phyloP scores from a whole-genome alignment of 2,888 invertebrate species.

The Eucera pruinosa region DNA sequence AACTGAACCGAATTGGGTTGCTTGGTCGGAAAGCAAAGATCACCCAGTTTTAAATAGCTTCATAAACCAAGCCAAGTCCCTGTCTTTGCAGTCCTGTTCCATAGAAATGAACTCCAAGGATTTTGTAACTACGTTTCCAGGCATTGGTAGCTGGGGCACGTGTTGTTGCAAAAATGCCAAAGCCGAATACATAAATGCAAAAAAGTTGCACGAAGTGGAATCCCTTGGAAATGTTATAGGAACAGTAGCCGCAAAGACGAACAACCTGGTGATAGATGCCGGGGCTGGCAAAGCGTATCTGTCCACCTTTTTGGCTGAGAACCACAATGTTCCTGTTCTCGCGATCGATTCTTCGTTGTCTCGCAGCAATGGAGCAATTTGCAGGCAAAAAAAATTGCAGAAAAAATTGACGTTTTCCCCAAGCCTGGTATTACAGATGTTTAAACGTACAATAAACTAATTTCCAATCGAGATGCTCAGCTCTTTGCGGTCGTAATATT shows the following conservation, averaged over 20 bases:
- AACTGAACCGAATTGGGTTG: conserved; percentile 8
- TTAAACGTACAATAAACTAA: conserved; percentile 1
- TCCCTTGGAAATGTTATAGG: conserved; percentile 72
- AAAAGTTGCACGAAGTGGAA: conserved; percentile 91
- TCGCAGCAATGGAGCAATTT: conserved; percentile 89
- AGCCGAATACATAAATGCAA: conserved; percentile 89
- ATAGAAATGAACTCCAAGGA: conserved; percentile 63
- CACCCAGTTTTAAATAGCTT: conserved; percentile 61
- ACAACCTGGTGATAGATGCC: conserved; percentile 87
- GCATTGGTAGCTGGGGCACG: not conserved
- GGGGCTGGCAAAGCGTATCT: conserved; percentile 96
- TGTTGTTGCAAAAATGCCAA: conserved; percentile 62
- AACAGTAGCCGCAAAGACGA: conserved; percentile 61
- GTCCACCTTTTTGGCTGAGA: conserved; percentile 88
- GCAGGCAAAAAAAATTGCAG: conserved; percentile 78
- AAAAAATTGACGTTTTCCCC: conserved; percentile 45
- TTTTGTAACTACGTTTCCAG: conserved; percentile 82
- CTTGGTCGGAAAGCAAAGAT: conserved; percentile 40
- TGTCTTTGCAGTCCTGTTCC: conserved; percentile 74
- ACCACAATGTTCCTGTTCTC: conserved; percentile 90
- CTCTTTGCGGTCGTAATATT: too few relatives aligned
- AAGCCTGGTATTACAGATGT: conserved; percentile 64
- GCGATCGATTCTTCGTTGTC: conserved; percentile 91
- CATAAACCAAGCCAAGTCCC: conserved; percentile 65
- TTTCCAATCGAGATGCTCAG: too few relatives aligned